Evolutionary conservation across 2,888 invertebrate species (phyloP).

Genomic region (Blastobasis adustella): DNA sequence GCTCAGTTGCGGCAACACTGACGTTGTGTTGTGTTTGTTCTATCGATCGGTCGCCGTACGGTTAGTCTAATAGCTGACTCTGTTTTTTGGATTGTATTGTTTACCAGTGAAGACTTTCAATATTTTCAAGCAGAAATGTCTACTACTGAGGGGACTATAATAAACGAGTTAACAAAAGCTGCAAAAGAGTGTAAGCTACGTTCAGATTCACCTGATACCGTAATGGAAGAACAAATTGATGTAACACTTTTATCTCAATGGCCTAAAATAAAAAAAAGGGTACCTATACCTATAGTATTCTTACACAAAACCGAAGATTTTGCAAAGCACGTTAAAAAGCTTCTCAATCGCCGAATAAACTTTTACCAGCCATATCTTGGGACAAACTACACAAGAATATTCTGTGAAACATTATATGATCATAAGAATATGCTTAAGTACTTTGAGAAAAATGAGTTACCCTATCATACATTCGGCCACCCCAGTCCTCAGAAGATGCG

Average conservation of each 20-base stretch:
- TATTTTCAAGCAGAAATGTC: too few relatives aligned
- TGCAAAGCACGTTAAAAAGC: slow-evolving; percentile 24
- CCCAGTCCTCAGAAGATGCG: slow-evolving; percentile 41
- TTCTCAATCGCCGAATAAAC: slow-evolving; percentile 27
- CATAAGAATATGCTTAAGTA: slow-evolving; percentile 33
- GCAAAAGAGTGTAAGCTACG: slow-evolving; percentile 14
- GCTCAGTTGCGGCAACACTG: too few relatives aligned
- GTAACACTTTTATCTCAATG: slow-evolving; percentile 23
- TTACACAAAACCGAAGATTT: slow-evolving; percentile 34
- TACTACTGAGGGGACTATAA: neutral
- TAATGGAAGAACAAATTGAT: slow-evolving; percentile 17
- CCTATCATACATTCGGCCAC: slow-evolving; percentile 46
- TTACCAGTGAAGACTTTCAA: too few relatives aligned
- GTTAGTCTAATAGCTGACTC: too few relatives aligned
- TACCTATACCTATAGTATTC: slow-evolving; percentile 42
- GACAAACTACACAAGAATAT: slow-evolving; percentile 30
- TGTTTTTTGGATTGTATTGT: too few relatives aligned
- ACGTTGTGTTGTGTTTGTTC: too few relatives aligned
- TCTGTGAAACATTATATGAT: slow-evolving; percentile 29
- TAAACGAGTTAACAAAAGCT: slow-evolving; percentile 15
- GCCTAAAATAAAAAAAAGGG: slow-evolving; percentile 30
- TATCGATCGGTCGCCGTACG: too few relatives aligned
- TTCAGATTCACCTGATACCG: slow-evolving; percentile 10
- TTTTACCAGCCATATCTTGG: slow-evolving; percentile 28
- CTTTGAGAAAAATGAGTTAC: slow-evolving; percentile 35